Base-by-base conservation (phyloP, 1,140 invertebrate genomes). In the Tetragonula clypearis region DNA sequence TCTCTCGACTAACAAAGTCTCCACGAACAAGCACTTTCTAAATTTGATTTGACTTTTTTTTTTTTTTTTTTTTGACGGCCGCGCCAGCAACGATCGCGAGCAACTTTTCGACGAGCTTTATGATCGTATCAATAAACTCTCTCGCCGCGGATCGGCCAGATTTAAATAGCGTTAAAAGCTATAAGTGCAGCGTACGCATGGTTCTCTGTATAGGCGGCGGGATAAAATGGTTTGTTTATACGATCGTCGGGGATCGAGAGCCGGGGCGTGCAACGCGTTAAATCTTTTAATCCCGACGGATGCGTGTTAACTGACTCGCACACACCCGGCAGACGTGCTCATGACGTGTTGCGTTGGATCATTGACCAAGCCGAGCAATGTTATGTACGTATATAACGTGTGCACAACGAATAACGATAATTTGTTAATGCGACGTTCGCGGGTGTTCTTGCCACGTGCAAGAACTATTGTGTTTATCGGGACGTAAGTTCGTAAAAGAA, bases 251-350 rank as follows among this genome's bases (percentile, higher is more conserved):
- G 35, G 76, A 69, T 77, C 26, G 26, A 41, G n/a, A 72, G 65
- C 21, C 41, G 41, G 26, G 4, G 19, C 11, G 41, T 26, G 68
- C 60, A 79, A 84, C 69, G 49, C 77, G 76, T 73, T 73, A 66
- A 73, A 72, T 73, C 66, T 72, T 84, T 78, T 84, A 84, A 84
- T 79, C 73, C 41, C 56, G n/a, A 49, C 66, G 76, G 69, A 84
- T 73, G 56, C 35, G 56, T 66, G 83, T 79, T 84, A 84, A 84
- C 83, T 69, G 58, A 73, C 69, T 41, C n/a, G 56, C 66, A 53
- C 41, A 53, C 55, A 68, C n/a, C 1, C 11, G 82, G 35, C 65
- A 58, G 55, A 60, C 72, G 41, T 6, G 74, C 53, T 17, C 30
- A 35, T 84, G 35, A 62, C 74, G 55, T 73, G 41, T 71, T 55